Conservation (phyloP, 1,140 invertebrate genomes). For the Pteromalus puparum region DNA sequence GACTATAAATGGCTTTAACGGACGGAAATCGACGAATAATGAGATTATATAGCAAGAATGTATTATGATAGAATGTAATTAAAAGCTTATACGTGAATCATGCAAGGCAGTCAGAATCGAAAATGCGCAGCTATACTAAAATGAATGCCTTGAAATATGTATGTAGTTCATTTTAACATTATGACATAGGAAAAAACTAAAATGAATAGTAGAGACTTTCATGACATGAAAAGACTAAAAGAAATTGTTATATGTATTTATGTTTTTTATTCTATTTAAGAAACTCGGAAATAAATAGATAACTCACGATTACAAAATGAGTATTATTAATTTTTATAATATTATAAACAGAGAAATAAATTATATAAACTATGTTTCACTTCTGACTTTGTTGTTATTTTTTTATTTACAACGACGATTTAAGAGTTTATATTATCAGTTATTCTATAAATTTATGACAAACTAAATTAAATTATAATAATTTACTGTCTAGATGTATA, state of each 20-base stretch:
- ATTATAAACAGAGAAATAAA: slow-evolving; percentile 45
- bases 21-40: neutral
- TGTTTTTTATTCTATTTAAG: slow-evolving; percentile 47
- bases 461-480: no score
- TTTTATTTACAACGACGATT: neutral
- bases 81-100: slow-evolving; percentile 32
- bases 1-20: slow-evolving; percentile 37
- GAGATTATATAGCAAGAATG: slow-evolving; percentile 42
- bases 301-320: slow-evolving; percentile 21
- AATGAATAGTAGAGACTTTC: slow-evolving; percentile 33
- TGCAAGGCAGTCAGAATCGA: slow-evolving; percentile 22
- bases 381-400: neutral
- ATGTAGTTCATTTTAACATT: slow-evolving; percentile 9
- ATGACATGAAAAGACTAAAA: slow-evolving; percentile 40
- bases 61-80: slow-evolving; percentile 24
- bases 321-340: slow-evolving; percentile 52
- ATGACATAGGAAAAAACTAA: slow-evolving; percentile 6
- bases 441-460: no score
- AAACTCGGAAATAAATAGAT: slow-evolving; percentile 35
- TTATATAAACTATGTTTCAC: slow-evolving; percentile 40
- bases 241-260: slow-evolving; percentile 47
- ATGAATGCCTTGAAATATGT: slow-evolving; percentile 31
- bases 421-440: no score
- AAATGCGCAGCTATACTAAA: slow-evolving; percentile 33
- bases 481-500: no score